A percentile compares a stretch with the other conserved stretches of the same genome.
phyloP scores from a whole-genome alignment of 30 jellyfish, hydroid and myxozoan genomes.

The Aurelia sp. region DNA sequence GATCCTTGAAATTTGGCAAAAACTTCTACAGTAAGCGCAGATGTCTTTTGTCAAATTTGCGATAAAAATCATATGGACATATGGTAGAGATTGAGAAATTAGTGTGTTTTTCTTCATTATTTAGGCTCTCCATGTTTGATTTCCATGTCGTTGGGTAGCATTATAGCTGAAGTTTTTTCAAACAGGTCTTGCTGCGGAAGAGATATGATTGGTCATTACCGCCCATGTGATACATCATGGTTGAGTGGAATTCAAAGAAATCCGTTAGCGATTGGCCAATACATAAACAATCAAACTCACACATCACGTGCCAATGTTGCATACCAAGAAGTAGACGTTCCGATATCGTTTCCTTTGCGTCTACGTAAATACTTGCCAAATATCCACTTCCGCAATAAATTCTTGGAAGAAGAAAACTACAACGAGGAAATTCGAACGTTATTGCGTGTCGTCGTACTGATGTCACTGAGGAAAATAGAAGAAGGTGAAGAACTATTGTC shows the following conservation, averaged over 20 bases:
- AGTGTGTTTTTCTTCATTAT: too few species aligned
- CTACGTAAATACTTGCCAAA: constrained; percentile 69
- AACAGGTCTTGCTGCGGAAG: constrained; percentile 59
- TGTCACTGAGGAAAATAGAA: constrained; percentile 58
- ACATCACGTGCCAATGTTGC: constrained; percentile 70
- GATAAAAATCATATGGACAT: too few species aligned
- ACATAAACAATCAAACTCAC: constrained; percentile 63
- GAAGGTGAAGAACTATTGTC: constrained; percentile 70
- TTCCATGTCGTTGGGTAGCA: too few species aligned
- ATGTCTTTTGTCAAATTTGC: too few species aligned
- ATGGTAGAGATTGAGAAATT: too few species aligned
- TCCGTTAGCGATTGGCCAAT: constrained; percentile 87
- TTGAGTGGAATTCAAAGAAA: constrained; percentile 16
- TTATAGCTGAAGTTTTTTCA: not conserved
- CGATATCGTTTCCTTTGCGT: constrained; percentile 56
- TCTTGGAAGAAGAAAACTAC: constrained; percentile 9
- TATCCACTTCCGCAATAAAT: constrained; percentile 36
- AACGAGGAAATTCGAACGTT: not conserved
- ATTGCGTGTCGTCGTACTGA: constrained; percentile 57
- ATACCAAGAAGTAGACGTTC: constrained; percentile 76
- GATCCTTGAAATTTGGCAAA: too few species aligned
- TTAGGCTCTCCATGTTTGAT: too few species aligned
- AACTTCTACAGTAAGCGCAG: too few species aligned
- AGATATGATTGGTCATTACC: constrained; percentile 42
- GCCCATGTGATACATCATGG: constrained; percentile 47